Evolutionary conservation across 2,888 invertebrate species (phyloP).

Genomic region (Barypeithes pellucidus): DNA sequence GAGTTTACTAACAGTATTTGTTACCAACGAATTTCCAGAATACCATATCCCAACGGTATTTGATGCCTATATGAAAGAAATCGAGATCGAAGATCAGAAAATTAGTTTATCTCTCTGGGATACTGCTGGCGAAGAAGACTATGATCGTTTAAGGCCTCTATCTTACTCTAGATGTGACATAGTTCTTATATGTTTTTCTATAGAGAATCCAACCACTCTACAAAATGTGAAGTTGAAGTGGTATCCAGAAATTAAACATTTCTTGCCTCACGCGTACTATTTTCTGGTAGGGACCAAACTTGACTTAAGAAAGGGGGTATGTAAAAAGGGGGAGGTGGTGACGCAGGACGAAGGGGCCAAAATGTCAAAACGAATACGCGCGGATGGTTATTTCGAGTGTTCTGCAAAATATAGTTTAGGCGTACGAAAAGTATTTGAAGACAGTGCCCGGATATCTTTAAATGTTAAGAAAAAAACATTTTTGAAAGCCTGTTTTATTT

Average conservation of each 20-base stretch:
- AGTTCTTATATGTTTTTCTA: constrained; percentile 77
- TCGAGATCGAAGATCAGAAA: constrained; percentile 72
- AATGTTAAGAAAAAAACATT: constrained; percentile 40
- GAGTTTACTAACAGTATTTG: constrained; percentile 76
- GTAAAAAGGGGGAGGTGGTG: constrained; percentile 67
- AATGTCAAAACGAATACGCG: constrained; percentile 75
- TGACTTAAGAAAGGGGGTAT: constrained; percentile 69
- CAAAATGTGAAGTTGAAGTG: constrained; percentile 78
- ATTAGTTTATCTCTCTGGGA: constrained; percentile 72
- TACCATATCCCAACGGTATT: constrained; percentile 73
- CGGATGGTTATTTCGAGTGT: constrained; percentile 76
- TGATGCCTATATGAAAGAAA: constrained; percentile 66
- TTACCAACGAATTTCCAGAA: constrained; percentile 77
- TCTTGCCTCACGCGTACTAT: constrained; percentile 77
- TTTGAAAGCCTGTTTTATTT: constrained; percentile 30
- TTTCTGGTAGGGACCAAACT: constrained; percentile 78
- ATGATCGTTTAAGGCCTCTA: constrained; percentile 74
- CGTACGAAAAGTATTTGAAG: constrained; percentile 76
- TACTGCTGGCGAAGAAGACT: constrained; percentile 75
- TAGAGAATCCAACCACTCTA: constrained; percentile 76
- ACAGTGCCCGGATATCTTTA: constrained; percentile 70
- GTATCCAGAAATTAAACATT: constrained; percentile 77
- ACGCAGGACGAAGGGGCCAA: constrained; percentile 72
- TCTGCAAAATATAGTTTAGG: constrained; percentile 78
- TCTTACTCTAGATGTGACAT: constrained; percentile 78